Conservation (phyloP, 2,113 vertebrate species). For the Egretta garzetta region DNA sequence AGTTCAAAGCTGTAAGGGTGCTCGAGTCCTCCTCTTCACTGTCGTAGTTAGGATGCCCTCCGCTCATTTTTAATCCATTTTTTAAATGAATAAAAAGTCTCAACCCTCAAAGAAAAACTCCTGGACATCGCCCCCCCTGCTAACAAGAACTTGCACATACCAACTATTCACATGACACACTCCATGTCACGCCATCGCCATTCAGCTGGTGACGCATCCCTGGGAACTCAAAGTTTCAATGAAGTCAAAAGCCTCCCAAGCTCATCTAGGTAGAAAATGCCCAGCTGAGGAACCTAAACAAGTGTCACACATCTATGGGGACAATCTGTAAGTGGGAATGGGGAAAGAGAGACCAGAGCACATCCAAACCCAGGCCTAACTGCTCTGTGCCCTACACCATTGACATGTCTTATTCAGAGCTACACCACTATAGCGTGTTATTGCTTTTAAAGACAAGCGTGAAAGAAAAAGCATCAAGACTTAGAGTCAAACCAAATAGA, state of each 20-base stretch:
- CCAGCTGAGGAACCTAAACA: not conserved
- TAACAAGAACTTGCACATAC: not conserved
- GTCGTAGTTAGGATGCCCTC: not conserved
- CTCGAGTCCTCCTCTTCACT: not conserved
- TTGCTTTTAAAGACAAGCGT: not conserved
- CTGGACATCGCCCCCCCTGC: not conserved
- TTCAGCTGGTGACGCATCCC: not conserved
- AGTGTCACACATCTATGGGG: not conserved
- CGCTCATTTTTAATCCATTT: not conserved
- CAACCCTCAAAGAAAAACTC: not conserved
- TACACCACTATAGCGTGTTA: rapidly evolving
- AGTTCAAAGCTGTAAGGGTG: not conserved
- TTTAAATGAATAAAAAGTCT: not conserved
- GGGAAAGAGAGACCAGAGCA: not conserved
- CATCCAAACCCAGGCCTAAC: not conserved
- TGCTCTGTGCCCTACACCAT: not conserved
- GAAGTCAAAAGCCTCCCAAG: not conserved
- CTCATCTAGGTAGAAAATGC: not conserved
- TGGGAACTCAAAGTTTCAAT: not conserved
- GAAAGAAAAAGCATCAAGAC: not conserved
- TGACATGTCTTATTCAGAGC: not conserved
- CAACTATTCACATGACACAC: not conserved
- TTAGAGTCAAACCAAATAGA: not conserved
- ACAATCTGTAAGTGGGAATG: not conserved
- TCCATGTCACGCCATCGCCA: not conserved